Conservation (phyloP, 2,113 vertebrate genomes). For the Platichthys stellatus region DNA sequence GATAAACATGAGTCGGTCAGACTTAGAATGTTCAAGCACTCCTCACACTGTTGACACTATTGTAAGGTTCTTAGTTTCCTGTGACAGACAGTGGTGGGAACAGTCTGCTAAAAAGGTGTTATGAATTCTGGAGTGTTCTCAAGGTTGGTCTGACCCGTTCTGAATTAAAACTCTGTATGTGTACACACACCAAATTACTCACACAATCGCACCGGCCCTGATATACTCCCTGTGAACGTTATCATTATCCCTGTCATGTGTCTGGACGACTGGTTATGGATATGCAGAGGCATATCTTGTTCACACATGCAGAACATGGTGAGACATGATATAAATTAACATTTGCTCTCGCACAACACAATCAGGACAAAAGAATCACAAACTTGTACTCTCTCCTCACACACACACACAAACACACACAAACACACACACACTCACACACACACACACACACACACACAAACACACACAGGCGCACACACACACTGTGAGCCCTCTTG, state of each 20-base stretch:
- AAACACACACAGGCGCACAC: slow-evolving; percentile 26
- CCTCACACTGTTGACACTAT: slow-evolving; percentile 6
- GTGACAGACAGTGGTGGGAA: not conserved
- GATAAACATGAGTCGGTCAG: slow-evolving; percentile 56
- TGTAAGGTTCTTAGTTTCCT: slow-evolving; percentile 13
- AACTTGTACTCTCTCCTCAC: too few species aligned
- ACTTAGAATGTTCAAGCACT: slow-evolving; percentile 9
- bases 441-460: too few species aligned
- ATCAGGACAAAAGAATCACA: not conserved
- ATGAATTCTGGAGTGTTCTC: slow-evolving; percentile 32
- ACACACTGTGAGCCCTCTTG: too few species aligned
- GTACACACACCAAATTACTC: slow-evolving; percentile 4
- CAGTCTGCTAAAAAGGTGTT: not conserved
- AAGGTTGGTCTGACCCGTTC: slow-evolving; percentile 19
- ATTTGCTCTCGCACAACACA: not conserved
- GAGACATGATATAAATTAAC: slow-evolving; percentile 19
- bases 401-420: not conserved
- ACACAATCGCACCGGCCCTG: not conserved
- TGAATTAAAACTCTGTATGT: slow-evolving; percentile 16
- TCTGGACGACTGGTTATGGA: slow-evolving; percentile 27
- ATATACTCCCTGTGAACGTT: slow-evolving; percentile 10
- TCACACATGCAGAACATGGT: slow-evolving; percentile 20
- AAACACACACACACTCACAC: slow-evolving; percentile 23
- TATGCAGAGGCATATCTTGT: slow-evolving; percentile 28
- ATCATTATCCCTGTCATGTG: slow-evolving; percentile 24